Evolutionary conservation across 2,888 invertebrate genomes (phyloP), one percentile per base, ranked within the genome.

Genomic region (Protophormia terraenovae): DNA sequence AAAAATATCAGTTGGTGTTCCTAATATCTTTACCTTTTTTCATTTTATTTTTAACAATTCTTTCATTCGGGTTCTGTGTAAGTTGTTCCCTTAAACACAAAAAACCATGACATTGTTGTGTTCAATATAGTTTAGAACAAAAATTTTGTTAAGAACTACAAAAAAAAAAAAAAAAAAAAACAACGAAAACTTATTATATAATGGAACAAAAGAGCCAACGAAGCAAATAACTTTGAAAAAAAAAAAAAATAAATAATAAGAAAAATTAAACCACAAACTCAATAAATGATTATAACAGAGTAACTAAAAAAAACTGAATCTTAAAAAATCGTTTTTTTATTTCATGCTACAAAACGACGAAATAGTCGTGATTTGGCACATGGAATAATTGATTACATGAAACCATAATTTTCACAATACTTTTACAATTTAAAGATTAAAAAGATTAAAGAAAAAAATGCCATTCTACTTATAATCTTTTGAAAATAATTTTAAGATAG

Each of bases 281-380:
- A 71, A 71, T 64, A 64, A 64, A 32, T 22, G 27, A 60, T 60
- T 66, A 62, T 58, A 73, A 64, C 62, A 24, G 64, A 64, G 16
- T 55, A 66, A 66, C 50, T 50, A 3, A 50, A 47, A 24, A 50
- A 62, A 38, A 69, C n/a, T n/a, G 53, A 27, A n/a, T 38, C n/a
- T 22, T 35, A 10, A 45, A 64, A 38, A 35, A 45, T 29, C 38
- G 27, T 50, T 62, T 19, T 19, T 29, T 53, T 71, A 35, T 73
- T 78, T 78, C 41, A 16, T 38, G 12, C 41, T 58, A 47, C 14
- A 29, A 24, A 67, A 55, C 45, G 64, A 45, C 45, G 53, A 32
- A 75, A 79, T 58, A 69, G 47, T 80, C 84, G 71, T 79, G 79
- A 80, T 79, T 80, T 84, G 79, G 79, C 84, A 80, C 79, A 84